Evolutionary conservation across 1,140 invertebrate genomes (phyloP).

Genomic region (Cylas formicarius): DNA sequence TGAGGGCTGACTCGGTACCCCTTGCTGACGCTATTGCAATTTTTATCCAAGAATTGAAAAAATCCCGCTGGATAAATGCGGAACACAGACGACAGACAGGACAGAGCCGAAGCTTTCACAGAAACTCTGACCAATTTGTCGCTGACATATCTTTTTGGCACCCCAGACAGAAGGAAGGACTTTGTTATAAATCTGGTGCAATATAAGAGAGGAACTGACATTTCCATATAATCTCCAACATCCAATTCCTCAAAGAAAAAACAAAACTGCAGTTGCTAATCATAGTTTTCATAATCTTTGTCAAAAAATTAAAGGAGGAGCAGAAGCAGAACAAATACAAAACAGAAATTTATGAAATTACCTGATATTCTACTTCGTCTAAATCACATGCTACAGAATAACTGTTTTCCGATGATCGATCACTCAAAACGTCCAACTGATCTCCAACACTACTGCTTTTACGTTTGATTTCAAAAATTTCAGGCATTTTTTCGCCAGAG

Average conservation of each 20-base stretch:
- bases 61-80: slow-evolving; percentile 64
- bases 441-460: slow-evolving; percentile 26
- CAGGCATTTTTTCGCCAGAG: slow-evolving; percentile 3
- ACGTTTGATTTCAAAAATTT: slow-evolving; percentile 19
- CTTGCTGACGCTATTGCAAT: slow-evolving; percentile 21
- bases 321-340: no score
- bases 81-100: slow-evolving; percentile 63
- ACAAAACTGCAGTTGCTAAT: slow-evolving; percentile 12
- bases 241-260: slow-evolving; percentile 45
- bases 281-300: background rate
- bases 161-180: slow-evolving; percentile 67
- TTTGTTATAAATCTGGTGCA: slow-evolving; percentile 66
- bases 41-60: slow-evolving; percentile 53
- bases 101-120: slow-evolving; percentile 73
- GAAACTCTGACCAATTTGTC: slow-evolving; percentile 71
- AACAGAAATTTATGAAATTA: no score
- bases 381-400: no score
- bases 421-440: slow-evolving; percentile 26
- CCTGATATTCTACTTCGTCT: no score
- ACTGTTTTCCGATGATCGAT: slow-evolving; percentile 37
- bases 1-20: slow-evolving; percentile 42
- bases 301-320: slow-evolving; percentile 2
- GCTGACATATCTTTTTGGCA: slow-evolving; percentile 51
- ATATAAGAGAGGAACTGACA: slow-evolving; percentile 62
- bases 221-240: slow-evolving; percentile 60